These are phyloP conservation scores for Marmota flaviventris DNA, from an alignment of 2,113 vertebrate species.

Conservation along the genomic window DNA sequence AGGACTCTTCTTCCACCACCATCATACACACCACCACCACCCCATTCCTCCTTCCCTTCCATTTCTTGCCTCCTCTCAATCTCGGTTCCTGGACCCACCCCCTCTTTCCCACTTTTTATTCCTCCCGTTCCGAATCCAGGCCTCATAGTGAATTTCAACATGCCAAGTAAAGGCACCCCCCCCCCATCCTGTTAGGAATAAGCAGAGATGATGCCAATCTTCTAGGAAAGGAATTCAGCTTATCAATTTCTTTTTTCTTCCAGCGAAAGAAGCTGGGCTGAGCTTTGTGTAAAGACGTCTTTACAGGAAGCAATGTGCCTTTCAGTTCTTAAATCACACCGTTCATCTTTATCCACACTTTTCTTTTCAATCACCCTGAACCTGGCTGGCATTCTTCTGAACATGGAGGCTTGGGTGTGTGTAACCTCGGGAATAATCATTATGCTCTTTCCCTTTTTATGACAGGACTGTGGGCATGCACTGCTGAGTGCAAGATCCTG, in stretches of 20 bases:
- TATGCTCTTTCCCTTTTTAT: conserved; percentile 24
- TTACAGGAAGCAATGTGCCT: not conserved
- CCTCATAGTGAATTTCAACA: not conserved
- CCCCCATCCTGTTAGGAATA: not conserved
- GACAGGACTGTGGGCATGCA: conserved; percentile 97
- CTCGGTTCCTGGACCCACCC: not conserved
- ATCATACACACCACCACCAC: not conserved
- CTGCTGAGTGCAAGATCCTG: conserved; percentile 96
- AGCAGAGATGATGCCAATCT: too few relatives aligned
- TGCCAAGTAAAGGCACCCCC: not conserved
- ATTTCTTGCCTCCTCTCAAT: not conserved
- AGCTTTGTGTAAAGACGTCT: not conserved
- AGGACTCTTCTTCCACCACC: conserved; percentile 66
- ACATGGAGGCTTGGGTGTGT: not conserved
- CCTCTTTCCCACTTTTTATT: not conserved
- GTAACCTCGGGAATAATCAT: not conserved
- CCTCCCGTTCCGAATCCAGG: not conserved
- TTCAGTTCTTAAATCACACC: not conserved
- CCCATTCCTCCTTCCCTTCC: not conserved
- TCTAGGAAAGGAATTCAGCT: not conserved
- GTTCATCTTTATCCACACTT: not conserved
- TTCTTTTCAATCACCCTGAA: not conserved
- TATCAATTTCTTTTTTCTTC: not conserved
- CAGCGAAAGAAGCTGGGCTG: not conserved
- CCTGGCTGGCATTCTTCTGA: not conserved